Conservation (phyloP, 37 sponge, comb jelly and placozoan species). For the Bolinopsis microptera region DNA sequence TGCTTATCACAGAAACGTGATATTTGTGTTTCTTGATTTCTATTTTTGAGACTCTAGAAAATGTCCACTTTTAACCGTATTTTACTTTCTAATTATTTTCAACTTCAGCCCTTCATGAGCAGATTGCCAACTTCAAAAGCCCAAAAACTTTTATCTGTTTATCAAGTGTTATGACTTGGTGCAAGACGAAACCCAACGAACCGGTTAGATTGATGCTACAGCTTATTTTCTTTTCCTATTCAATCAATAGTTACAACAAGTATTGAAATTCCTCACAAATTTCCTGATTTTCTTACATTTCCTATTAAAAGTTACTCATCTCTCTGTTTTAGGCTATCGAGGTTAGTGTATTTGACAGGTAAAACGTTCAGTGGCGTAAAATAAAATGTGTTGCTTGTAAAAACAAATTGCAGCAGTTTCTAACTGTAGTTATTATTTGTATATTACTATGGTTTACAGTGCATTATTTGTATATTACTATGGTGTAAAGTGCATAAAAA, state of each 20-base stretch:
- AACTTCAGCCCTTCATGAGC: slow-evolving; percentile 79
- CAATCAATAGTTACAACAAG: no score
- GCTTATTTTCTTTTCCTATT: not conserved
- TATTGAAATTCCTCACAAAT: no score
- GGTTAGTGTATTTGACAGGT: not conserved
- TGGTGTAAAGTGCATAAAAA: no score
- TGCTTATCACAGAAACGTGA: no score
- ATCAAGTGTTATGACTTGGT: slow-evolving; percentile 90
- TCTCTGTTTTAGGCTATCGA: slow-evolving; percentile 27
- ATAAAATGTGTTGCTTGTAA: not conserved
- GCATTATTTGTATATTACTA: no score
- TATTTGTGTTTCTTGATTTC: no score
- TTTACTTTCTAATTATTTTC: not conserved
- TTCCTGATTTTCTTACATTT: no score
- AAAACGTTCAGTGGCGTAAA: not conserved
- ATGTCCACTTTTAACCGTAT: no score
- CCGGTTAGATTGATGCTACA: slow-evolving; percentile 79
- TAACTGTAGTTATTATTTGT: no score
- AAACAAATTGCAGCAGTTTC: no score
- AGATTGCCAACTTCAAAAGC: slow-evolving; percentile 71
- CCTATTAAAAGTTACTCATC: not conserved
- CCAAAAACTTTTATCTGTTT: slow-evolving; percentile 89
- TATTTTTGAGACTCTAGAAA: no score
- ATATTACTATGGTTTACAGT: no score
- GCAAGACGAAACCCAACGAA: slow-evolving; percentile 89